Evolutionary conservation across 2,888 invertebrate species (phyloP).

Genomic region (Sylvicola cinctus): DNA sequence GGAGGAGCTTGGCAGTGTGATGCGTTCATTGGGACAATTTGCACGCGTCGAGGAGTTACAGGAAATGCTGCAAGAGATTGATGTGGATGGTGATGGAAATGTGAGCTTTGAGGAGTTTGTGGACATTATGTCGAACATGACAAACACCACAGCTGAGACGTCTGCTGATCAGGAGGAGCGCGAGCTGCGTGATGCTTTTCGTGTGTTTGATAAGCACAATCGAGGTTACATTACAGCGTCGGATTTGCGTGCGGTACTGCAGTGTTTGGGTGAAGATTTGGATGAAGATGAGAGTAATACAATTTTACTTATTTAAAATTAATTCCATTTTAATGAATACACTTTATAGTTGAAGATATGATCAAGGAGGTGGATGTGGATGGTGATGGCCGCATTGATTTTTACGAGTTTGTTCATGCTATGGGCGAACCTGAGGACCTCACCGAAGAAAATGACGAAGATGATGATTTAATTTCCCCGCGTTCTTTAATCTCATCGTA

Average conservation of each 20-base stretch:
- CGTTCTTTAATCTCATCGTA: too few species aligned
- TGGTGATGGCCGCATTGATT: conserved; percentile 84
- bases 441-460: conserved; percentile 45
- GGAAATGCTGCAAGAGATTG: conserved; percentile 69
- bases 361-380: conserved; percentile 91
- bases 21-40: conserved; percentile 72
- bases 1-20: conserved; percentile 66
- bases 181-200: conserved; percentile 65
- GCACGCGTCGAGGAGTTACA: conserved; percentile 69
- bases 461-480: conserved; percentile 28
- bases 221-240: conserved; percentile 79
- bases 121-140: conserved; percentile 57
- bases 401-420: conserved; percentile 70
- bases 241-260: conserved; percentile 66
- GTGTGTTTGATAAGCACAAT: conserved; percentile 81
- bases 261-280: conserved; percentile 72
- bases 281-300: conserved; percentile 74
- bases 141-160: conserved; percentile 39
- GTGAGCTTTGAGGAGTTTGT: conserved; percentile 80
- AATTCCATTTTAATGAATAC: conserved; percentile 6
- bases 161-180: conserved; percentile 63
- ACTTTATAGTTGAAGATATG: conserved; percentile 75
- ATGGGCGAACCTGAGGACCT: conserved; percentile 70
- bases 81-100: conserved; percentile 70
- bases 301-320: conserved; percentile 2